phyloP scores from a whole-genome alignment of 2,797 vertebrate species.

The Taeniopygia guttata region DNA sequence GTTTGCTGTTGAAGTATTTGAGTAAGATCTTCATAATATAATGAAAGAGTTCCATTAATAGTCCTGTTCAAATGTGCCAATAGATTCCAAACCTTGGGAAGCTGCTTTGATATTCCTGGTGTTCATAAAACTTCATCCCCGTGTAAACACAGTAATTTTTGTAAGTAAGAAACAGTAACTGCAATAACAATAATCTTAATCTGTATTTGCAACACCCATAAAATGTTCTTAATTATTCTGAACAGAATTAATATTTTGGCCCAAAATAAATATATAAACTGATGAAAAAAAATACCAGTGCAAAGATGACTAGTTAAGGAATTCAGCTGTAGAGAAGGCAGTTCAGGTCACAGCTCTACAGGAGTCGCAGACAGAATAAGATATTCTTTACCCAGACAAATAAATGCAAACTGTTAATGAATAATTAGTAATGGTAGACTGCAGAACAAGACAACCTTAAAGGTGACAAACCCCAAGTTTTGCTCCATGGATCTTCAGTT shows the following conservation, averaged over 20 bases:
- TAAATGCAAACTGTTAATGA: neutral
- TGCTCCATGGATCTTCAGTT: neutral
- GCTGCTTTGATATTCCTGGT: neutral
- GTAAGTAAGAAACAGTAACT: neutral
- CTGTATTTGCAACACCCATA: neutral
- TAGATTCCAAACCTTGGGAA: neutral
- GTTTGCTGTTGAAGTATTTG: neutral
- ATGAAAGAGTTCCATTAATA: neutral
- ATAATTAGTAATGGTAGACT: neutral
- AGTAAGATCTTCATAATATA: neutral
- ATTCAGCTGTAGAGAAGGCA: neutral
- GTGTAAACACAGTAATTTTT: neutral
- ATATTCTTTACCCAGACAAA: neutral
- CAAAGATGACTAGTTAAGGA: neutral
- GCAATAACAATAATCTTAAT: neutral
- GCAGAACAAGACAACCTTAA: neutral
- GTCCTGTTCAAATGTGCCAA: neutral
- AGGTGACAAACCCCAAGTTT: neutral
- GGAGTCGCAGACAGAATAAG: neutral
- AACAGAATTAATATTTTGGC: neutral
- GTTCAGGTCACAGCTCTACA: neutral
- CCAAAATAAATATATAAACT: neutral
- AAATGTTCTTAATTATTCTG: neutral
- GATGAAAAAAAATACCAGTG: neutral
- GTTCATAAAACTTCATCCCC: neutral